These are phyloP conservation scores for Mirza zaza DNA, from an alignment of 2,113 vertebrate genomes.

Conservation along the genomic window DNA sequence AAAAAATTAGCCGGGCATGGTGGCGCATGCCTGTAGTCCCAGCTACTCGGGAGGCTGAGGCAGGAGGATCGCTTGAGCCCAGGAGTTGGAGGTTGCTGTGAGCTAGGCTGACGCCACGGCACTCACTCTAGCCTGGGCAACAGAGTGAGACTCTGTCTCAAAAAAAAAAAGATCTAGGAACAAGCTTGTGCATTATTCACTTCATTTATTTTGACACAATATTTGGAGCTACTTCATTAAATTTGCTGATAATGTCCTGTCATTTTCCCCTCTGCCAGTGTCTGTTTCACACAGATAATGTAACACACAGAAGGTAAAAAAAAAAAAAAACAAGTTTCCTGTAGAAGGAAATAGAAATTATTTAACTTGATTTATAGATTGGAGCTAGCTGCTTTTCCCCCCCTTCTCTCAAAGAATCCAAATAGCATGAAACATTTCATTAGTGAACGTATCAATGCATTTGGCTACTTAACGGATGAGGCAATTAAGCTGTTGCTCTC, in stretches of 20 bases:
- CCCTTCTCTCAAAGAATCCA: neutral
- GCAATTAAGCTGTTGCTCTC: constrained; percentile 49
- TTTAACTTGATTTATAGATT: constrained; percentile 53
- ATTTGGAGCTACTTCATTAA: constrained; percentile 78
- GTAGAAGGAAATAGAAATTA: neutral
- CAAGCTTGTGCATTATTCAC: constrained; percentile 70
- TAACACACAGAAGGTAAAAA: neutral
- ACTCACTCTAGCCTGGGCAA: too few relatives aligned
- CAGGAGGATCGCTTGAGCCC: too few relatives aligned
- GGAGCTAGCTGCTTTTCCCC: neutral
- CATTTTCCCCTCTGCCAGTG: neutral
- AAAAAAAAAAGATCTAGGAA: constrained; percentile 7
- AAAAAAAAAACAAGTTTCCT: neutral
- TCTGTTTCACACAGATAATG: constrained; percentile 80
- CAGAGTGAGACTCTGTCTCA: too few relatives aligned
- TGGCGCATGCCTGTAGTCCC: too few relatives aligned
- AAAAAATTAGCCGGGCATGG: too few relatives aligned
- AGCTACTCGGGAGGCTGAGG: too few relatives aligned
- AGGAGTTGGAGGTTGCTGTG: too few relatives aligned
- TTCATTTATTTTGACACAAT: constrained; percentile 77
- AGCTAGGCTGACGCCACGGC: too few relatives aligned
- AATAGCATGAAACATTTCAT: constrained; percentile 28
- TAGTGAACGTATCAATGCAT: neutral
- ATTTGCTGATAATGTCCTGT: constrained; percentile 64
- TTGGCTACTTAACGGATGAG: neutral